Conservation (phyloP, 2,888 invertebrate species). For the Hypolimnas misippus region DNA sequence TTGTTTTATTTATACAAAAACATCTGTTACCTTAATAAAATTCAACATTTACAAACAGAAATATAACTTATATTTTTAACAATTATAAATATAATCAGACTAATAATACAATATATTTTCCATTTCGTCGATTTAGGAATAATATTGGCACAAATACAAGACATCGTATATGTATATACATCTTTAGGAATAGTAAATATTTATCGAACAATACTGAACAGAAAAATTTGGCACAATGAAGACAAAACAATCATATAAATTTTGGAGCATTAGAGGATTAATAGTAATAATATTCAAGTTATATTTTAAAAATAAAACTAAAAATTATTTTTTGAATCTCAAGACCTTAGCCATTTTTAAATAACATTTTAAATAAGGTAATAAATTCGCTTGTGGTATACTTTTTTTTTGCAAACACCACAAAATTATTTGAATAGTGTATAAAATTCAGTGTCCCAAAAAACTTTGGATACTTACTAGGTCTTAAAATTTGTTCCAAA, state of each 20-base stretch:
- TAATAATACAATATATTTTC: background rate
- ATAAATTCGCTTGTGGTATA: too few species aligned
- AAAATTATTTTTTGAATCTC: too few species aligned
- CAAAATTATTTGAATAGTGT: too few species aligned
- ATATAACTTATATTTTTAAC: slow-evolving; percentile 8
- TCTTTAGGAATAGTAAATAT: background rate
- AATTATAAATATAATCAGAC: slow-evolving; percentile 12
- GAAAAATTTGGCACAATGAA: slow-evolving; percentile 18
- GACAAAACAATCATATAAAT: background rate
- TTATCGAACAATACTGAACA: slow-evolving; percentile 13
- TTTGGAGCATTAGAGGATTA: background rate
- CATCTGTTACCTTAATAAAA: slow-evolving; percentile 3
- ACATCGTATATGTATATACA: background rate
- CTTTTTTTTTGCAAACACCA: too few species aligned
- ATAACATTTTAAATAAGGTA: too few species aligned
- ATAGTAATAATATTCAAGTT: background rate
- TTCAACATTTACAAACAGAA: slow-evolving; percentile 4
- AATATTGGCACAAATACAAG: slow-evolving; percentile 1
- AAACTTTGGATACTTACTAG: too few species aligned
- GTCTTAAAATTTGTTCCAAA: too few species aligned
- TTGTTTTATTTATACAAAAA: slow-evolving; percentile 19
- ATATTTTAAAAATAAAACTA: background rate
- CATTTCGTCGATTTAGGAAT: background rate
- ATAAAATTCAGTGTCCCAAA: too few species aligned
- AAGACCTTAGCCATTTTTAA: too few species aligned